These are phyloP conservation scores for Heliopora coerulea DNA, from an alignment of 92 coral and sea anemone species.

Conservation along the genomic window DNA sequence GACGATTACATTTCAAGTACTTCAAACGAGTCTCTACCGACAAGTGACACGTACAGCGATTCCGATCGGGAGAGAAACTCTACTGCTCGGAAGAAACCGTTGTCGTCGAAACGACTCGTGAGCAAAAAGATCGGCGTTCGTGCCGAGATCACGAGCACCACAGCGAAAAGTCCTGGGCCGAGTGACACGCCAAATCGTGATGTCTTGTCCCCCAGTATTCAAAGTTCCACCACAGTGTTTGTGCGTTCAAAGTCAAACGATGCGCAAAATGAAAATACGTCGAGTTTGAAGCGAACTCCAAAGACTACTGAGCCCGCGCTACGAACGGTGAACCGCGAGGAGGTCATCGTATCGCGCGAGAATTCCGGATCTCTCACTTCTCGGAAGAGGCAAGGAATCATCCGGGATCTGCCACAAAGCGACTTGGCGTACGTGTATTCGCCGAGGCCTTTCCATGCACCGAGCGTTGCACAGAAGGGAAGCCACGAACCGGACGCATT, in stretches of 20 bases:
- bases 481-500: conserved; percentile 20
- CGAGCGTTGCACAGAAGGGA: not conserved
- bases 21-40: conserved; percentile 29
- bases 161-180: conserved; percentile 43
- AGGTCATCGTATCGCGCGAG: conserved; percentile 29
- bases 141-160: conserved; percentile 44
- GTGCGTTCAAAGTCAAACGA: conserved; percentile 39
- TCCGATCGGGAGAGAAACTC: conserved; percentile 17
- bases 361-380: conserved; percentile 47
- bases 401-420: conserved; percentile 38
- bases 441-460: conserved; percentile 31
- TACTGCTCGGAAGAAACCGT: not conserved
- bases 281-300: conserved; percentile 20
- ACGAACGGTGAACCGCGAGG: conserved; percentile 41
- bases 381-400: conserved; percentile 52
- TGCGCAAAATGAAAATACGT: not conserved
- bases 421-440: conserved; percentile 37
- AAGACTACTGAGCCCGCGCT: conserved; percentile 2
- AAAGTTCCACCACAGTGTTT: conserved; percentile 39
- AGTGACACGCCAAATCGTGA: conserved; percentile 27
- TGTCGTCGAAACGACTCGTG: conserved; percentile 42
- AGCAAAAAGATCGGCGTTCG: conserved; percentile 42
- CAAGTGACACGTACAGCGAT: conserved; percentile 29
- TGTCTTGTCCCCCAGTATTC: conserved; percentile 20
- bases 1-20: conserved; percentile 32